Percentiles rank a stretch among this genome's conserved stretches.
phyloP scores from a whole-genome alignment of 2,113 vertebrate genomes.

The Calidris pygmaea region DNA sequence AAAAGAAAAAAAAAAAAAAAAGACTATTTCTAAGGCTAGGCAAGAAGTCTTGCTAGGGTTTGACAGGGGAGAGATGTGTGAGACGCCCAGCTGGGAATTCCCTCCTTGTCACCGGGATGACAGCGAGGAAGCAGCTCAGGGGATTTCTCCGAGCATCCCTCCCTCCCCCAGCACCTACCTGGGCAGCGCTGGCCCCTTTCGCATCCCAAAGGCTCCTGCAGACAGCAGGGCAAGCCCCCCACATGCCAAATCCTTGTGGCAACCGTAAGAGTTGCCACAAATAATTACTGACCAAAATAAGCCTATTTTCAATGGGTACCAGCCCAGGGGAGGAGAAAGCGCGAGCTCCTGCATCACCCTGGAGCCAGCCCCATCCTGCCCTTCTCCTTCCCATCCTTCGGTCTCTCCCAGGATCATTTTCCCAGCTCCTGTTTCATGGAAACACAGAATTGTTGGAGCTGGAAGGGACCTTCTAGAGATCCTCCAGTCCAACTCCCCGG shows the following conservation, averaged over 20 bases:
- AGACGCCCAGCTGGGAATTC: constrained; percentile 21
- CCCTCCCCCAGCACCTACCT: not conserved
- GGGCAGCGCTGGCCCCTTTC: accelerated
- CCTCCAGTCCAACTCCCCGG: too few species aligned
- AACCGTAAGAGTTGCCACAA: accelerated
- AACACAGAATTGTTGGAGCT: too few species aligned
- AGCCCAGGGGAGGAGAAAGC: not conserved
- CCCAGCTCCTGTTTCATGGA: accelerated
- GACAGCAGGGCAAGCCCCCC: not conserved
- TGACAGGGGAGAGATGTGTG: not conserved
- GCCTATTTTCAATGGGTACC: accelerated
- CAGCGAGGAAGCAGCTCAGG: not conserved
- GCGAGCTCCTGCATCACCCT: accelerated
- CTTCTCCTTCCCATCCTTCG: accelerated
- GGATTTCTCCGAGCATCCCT: not conserved
- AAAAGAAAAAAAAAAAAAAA: not conserved
- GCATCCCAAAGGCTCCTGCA: not conserved
- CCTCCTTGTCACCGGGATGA: not conserved
- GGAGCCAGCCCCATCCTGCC: not conserved
- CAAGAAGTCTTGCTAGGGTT: not conserved
- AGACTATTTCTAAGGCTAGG: not conserved
- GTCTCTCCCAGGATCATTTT: accelerated
- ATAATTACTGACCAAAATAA: not conserved
- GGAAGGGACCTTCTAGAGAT: too few species aligned
- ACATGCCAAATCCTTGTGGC: not conserved